These are phyloP conservation scores for Eumerus sabulonum DNA, from an alignment of 2,888 invertebrate genomes.

Conservation along the genomic window DNA sequence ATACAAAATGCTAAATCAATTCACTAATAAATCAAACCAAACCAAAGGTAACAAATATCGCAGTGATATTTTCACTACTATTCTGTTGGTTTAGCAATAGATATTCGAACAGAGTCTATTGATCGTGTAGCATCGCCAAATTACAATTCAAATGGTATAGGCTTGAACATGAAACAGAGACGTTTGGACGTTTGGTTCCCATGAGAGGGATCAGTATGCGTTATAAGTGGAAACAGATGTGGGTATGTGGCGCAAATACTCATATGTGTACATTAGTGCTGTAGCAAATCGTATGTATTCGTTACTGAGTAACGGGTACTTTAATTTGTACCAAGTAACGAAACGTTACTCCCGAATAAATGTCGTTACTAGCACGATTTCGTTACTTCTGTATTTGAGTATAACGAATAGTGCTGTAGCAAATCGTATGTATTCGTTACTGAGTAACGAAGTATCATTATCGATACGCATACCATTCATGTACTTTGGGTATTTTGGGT, in stretches of 20 bases:
- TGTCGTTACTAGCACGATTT: no score
- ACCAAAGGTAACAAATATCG: slow-evolving; percentile 31
- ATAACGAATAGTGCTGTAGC: no score
- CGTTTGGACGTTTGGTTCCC: slow-evolving; percentile 63
- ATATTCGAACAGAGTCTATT: no score
- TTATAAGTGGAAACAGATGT: slow-evolving; percentile 8
- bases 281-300: no score
- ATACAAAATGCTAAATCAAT: slow-evolving; percentile 31
- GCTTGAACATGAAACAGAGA: not conserved
- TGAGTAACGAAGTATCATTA: no score
- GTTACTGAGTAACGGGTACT: no score
- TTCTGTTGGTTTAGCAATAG: slow-evolving; percentile 18
- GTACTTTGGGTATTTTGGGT: no score
- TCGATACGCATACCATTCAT: no score
- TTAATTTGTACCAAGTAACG: no score
- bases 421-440: no score
- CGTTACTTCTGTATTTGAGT: no score
- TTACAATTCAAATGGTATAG: slow-evolving; percentile 42
- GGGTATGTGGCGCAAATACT: slow-evolving; percentile 45
- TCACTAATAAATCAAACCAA: slow-evolving; percentile 38
- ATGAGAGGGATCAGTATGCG: slow-evolving; percentile 37
- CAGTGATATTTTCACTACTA: slow-evolving; percentile 47
- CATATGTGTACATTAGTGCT: not conserved
- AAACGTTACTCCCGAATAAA: no score
- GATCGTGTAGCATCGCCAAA: slow-evolving; percentile 48